phyloP scores from a whole-genome alignment of 2,888 invertebrate genomes.

The Zaprionus lineosus region DNA sequence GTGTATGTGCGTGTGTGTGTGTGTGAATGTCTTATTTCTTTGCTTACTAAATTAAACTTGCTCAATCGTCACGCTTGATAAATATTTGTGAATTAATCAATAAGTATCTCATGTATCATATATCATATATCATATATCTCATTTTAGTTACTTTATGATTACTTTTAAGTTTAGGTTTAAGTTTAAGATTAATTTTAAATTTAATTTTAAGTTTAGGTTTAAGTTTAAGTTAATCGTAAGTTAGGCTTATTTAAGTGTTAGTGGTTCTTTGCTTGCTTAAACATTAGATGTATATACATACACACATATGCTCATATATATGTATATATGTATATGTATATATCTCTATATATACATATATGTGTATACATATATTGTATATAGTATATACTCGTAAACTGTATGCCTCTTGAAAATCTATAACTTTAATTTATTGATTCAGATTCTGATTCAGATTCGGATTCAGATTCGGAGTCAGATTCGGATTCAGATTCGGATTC shows the following conservation, averaged over 20 bases:
- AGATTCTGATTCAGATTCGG: no score
- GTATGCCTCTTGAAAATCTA: constrained; percentile 59
- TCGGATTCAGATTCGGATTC: no score
- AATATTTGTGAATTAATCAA: constrained; percentile 65
- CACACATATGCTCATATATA: constrained; percentile 38
- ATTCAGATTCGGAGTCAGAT: no score
- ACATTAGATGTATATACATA: constrained; percentile 54
- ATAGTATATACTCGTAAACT: constrained; percentile 63
- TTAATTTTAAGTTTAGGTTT: constrained; percentile 54
- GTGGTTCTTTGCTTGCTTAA: constrained; percentile 78
- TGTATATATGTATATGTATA: constrained; percentile 48
- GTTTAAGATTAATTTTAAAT: constrained; percentile 48
- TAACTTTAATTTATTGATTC: constrained; percentile 53
- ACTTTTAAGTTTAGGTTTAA: constrained; percentile 54
- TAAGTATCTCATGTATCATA: constrained; percentile 44
- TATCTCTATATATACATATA: constrained; percentile 43
- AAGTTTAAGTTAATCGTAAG: constrained; percentile 57
- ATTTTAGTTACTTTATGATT: constrained; percentile 56
- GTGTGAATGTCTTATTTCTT: background rate
- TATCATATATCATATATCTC: constrained; percentile 28
- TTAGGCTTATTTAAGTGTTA: constrained; percentile 74
- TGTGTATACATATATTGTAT: constrained; percentile 48
- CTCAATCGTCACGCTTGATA: constrained; percentile 47
- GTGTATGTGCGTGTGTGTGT: constrained; percentile 5
- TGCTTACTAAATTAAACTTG: constrained; percentile 55